Base-by-base conservation (phyloP, 2,797 vertebrate genomes). In the Oceanodroma leucorhoa region DNA sequence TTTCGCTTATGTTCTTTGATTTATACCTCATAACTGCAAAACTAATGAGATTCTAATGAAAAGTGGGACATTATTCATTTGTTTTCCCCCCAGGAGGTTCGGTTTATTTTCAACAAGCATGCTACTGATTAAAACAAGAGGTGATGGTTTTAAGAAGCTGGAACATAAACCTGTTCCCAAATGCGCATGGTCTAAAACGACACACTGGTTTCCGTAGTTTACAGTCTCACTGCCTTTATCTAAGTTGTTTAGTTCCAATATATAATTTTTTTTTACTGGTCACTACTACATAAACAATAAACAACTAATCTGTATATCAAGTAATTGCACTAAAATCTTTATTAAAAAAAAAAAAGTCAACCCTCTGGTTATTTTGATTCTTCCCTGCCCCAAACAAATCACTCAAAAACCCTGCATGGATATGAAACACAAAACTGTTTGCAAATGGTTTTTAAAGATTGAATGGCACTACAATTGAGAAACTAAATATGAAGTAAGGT, bases 61-160 rank as follows among this genome's bases (percentile, higher is more conserved):
- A 88, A 93, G 83, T 75, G 83, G 93, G 85, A 75, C 79, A 51
- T 86, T 75, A 67, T 46, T 87, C 45, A 86, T 80, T 91, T 86
- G 54, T 46, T 66, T 30, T 24, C 7, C 34, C 87, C 79, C 24
- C 66, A 70, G 89, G 75, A 89, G 76, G 67, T 53, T 80, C 10
- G 5, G 40, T 30, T 83, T 38, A 65, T 93, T 93, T 87, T 83
- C 79, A 93, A 45, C 32, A 27, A 78, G 53, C 45, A 60, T 11
- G 72, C 48, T 94, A 43, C 83, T 95, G 82, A 95, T 91, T 94
- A 90, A 93, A 94, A 93, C 48, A 61, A 67, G 89, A 94, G 94
- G 89, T 86, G 53, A 92, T 43, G 29, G 45, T 73, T 91, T 91
- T 83, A 78, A 91, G 91, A 70, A 95, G 61, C 79, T 54, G 58